Base-by-base conservation (phyloP, 2,113 vertebrate species). In the Salminus brasiliensis region DNA sequence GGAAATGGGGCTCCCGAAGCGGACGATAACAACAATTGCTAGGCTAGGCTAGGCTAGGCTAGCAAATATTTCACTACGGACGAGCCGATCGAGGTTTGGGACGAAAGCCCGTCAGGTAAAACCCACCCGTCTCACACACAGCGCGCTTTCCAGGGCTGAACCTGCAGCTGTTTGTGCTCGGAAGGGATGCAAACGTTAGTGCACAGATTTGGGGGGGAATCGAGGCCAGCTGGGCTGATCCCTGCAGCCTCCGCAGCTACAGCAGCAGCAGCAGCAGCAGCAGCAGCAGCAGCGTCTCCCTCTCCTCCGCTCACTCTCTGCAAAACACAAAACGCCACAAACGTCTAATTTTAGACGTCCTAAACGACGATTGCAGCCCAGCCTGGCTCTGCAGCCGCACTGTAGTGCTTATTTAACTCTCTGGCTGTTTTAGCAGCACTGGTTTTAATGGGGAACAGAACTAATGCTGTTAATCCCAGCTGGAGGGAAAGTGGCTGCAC, bases 41-140 rank as follows among this genome's bases (percentile, higher is more conserved):
- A 76, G 45, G 79, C 83, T 65, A 76, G 85, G 87, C 85, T 85
- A 76, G 60, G 59, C 80, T 83, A 78, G 71, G 71, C 71, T 66
- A 80, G 36, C 30, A 63, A 18, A 78, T 80, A 62, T 55, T 81
- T 81, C 55, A 81, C 49, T 65, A 83, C 74, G 67, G 76, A 80
- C 55, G 67, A 82, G 59, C 83, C 81, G 81, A 86, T 79, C 85
- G 84, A 79, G 81, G 85, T 79, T 87, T 89, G 25, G 34, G 60
- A 77, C 53, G 41, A 80, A 73, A 77, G 77, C 77, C 78, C 85
- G 89, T 85, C 86, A 88, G 80, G 85, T 84, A 85, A 79, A 62
- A 1, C n/a, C 36, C 21, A 11, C 39, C 45, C 27, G 3, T 21
- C 47, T 3, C 21, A 30, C 18, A 39, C 23, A 55, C 16, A 12